These are phyloP conservation scores for Ambastaia sidthimunki DNA, from an alignment of 2,797 vertebrate genomes.

Conservation along the genomic window DNA sequence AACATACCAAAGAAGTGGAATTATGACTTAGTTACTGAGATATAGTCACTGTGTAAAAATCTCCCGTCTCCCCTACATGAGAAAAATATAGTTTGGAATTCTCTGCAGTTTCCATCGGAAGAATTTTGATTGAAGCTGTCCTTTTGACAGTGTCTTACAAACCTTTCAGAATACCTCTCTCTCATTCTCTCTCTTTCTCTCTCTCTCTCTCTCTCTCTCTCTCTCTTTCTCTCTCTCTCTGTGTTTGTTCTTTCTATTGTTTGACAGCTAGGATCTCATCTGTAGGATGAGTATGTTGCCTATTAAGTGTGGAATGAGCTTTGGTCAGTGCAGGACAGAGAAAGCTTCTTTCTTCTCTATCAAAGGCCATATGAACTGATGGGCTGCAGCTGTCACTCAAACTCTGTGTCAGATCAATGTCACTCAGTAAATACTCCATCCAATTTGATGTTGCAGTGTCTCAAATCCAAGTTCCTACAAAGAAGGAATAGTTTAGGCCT, in stretches of 20 bases:
- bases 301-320: slow-evolving; percentile 23
- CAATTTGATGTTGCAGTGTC: slow-evolving; percentile 8
- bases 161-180: neutral
- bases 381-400: slow-evolving; percentile 6
- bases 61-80: neutral
- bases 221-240: neutral
- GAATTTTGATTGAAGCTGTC: slow-evolving; percentile 19
- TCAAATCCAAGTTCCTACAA: neutral
- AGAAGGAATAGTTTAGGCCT: neutral
- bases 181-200: neutral
- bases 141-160: slow-evolving; percentile 16
- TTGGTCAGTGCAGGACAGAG: slow-evolving; percentile 22
- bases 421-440: neutral
- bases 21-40: neutral
- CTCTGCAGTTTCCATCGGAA: slow-evolving; percentile 1
- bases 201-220: neutral
- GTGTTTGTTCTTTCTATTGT: slow-evolving; percentile 32
- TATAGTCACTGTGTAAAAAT: neutral
- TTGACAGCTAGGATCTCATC: slow-evolving; percentile 19
- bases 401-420: neutral
- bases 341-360: neutral
- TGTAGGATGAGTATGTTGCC: slow-evolving; percentile 17
- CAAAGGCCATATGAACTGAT: slow-evolving; percentile 7
- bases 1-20: too few relatives aligned
- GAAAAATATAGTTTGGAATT: neutral